A percentile compares a stretch with the other conserved stretches of the same genome.
phyloP scores from a whole-genome alignment of 1,140 invertebrate genomes.

The Theocolax elegans region DNA sequence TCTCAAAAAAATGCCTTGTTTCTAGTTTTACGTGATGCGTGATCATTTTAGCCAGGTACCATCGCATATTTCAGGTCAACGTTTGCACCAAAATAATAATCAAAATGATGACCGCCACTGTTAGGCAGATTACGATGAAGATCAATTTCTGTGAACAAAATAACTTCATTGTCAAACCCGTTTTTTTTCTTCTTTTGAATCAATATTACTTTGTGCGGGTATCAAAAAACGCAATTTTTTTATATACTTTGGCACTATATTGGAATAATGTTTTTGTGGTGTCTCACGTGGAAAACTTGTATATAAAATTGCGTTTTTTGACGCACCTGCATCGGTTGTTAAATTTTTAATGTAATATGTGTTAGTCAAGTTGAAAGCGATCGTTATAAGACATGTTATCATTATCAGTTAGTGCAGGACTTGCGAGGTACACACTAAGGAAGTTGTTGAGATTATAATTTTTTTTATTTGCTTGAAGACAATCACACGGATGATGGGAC shows the following conservation, averaged over 20 bases:
- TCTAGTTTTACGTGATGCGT: conserved; percentile 21
- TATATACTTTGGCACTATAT: conserved; percentile 29
- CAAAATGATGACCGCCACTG: conserved; percentile 79
- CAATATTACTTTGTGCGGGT: not conserved
- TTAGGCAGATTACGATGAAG: conserved; percentile 82
- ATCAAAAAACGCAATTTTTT: conserved; percentile 38
- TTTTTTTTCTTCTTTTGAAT: conserved; percentile 23
- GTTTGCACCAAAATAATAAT: conserved; percentile 74
- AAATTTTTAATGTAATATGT: conserved; percentile 17
- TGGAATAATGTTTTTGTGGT: not conserved
- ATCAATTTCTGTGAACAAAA: conserved; percentile 87
- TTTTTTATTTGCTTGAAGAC: not conserved
- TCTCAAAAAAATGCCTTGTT: conserved; percentile 19
- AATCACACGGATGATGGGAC: conserved; percentile 3
- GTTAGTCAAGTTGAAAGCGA: conserved; percentile 36
- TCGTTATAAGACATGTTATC: conserved; percentile 26
- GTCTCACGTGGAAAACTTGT: not conserved
- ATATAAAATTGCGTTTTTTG: conserved; percentile 26
- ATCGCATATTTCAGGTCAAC: conserved; percentile 23
- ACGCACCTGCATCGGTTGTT: conserved; percentile 1
- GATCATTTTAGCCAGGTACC: conserved; percentile 22
- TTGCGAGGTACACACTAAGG: not conserved
- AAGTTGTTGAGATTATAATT: conserved; percentile 17
- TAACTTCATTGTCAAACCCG: conserved; percentile 54
- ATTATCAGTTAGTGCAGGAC: not conserved